Evolutionary conservation across 1,140 invertebrate species (phyloP), one percentile per base, ranked within the genome.

Genomic region (Macrotrachela quadricornifera): DNA sequence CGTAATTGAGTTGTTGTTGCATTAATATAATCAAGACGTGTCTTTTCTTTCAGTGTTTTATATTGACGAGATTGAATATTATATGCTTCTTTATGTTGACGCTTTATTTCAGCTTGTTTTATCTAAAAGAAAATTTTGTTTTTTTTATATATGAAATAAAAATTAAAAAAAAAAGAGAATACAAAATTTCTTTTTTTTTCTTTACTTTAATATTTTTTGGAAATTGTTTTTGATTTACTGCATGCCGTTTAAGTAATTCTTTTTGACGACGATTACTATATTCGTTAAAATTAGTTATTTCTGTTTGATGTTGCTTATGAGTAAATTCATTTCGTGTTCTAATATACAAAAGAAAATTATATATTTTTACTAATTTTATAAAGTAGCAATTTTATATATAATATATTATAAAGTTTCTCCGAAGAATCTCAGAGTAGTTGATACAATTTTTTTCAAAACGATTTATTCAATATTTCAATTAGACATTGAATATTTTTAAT

Each of bases 41-140:
- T 30, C 71, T 97, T 90, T 61, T 85, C 80, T 69, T 97, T 96
- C 56, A 95, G 78, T 46, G 88, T 88, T 75, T 97, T 99, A 73
- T 95, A 97, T 74, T 99, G 92, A 63, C 86, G 79, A 47, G 90
- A 91, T 72, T 99, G 94, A 61, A 91, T 95, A 73, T 96, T 96
- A 72, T 91, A 92, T 13, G 92, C 94, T 69, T 97, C 91, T 56
- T 90, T 78, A 70, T 97, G 97, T 69, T 97, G 92, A 67, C 95
- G 94, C 47, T 91, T 79, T 64, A 99, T 96, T 72, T 87, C 81
- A 75, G 91, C 80, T 76, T 97, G 92, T 72, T 96, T 95, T 81
- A 91, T 85, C 84, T 91, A 73, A 30, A 30, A 30, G 8, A 2
- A 30, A 4, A 30, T 30, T n/a, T n/a, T n/a, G n/a, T n/a, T n/a